A percentile compares a stretch with the other conserved stretches of the same genome.
Evolutionary conservation across 2,113 vertebrate species (phyloP).

Genomic region (Cygnus buccinator): DNA sequence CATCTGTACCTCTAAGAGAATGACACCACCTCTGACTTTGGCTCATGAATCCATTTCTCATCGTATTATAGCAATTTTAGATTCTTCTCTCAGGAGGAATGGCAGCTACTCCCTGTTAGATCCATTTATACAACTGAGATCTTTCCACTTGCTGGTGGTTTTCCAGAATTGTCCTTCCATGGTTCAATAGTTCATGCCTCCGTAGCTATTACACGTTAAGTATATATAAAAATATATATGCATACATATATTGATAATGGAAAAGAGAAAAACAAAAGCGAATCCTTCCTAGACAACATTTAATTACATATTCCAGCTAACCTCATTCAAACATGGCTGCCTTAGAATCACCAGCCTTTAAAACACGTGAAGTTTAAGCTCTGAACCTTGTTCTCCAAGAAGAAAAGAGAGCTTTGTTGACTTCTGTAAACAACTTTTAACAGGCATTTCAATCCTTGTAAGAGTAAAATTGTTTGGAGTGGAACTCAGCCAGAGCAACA

Average conservation of each 20-base stretch:
- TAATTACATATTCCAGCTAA: not conserved
- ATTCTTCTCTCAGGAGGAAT: not conserved
- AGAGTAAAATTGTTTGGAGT: not conserved
- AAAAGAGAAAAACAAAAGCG: fast-evolving
- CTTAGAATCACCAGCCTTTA: not conserved
- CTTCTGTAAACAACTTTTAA: not conserved
- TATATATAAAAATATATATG: too few species aligned
- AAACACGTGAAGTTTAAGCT: not conserved
- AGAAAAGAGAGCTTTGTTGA: not conserved
- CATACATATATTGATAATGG: not conserved
- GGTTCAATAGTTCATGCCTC: not conserved
- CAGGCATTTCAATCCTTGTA: not conserved
- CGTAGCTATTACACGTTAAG: not conserved
- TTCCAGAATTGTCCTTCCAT: not conserved
- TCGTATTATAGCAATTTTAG: not conserved
- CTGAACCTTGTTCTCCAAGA: not conserved
- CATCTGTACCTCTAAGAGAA: not conserved
- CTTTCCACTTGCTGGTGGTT: not conserved
- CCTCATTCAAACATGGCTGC: not conserved
- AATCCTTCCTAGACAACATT: not conserved
- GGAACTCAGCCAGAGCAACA: not conserved
- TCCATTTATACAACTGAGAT: not conserved
- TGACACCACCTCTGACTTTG: fast-evolving
- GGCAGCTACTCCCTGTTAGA: not conserved
- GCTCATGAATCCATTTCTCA: not conserved